Percentiles rank a stretch among this genome's conserved stretches.
Evolutionary conservation across 2,888 invertebrate species (phyloP).

Genomic region (Corbicula japonica): DNA sequence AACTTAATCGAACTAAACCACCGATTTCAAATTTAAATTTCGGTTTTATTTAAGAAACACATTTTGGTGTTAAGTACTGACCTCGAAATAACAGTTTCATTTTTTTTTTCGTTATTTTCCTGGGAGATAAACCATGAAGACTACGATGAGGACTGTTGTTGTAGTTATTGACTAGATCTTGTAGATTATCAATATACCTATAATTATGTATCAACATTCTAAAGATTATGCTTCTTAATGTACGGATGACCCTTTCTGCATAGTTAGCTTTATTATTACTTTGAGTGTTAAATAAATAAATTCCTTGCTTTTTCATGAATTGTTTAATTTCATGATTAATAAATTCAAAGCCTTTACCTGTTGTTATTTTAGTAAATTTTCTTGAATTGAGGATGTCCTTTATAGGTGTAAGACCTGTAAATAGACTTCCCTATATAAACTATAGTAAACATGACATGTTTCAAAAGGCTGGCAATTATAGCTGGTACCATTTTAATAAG

Average conservation of each 20-base stretch:
- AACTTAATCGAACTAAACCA: constrained; percentile 45
- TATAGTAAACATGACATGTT: too few species aligned
- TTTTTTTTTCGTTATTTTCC: constrained; percentile 30
- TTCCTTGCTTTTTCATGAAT: constrained; percentile 43
- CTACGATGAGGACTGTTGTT: constrained; percentile 44
- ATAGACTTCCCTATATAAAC: too few species aligned
- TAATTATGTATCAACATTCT: constrained; percentile 51
- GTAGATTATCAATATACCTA: constrained; percentile 53
- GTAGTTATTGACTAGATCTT: constrained; percentile 40
- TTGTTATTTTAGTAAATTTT: constrained; percentile 38
- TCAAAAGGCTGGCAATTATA: too few species aligned
- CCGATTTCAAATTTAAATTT: constrained; percentile 34
- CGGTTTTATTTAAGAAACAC: constrained; percentile 10
- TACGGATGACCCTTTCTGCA: constrained; percentile 45
- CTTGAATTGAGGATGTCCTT: constrained; percentile 36
- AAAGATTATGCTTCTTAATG: constrained; percentile 45
- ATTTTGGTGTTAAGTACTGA: constrained; percentile 44
- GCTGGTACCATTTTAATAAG: too few species aligned
- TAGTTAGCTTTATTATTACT: constrained; percentile 38
- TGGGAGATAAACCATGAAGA: constrained; percentile 33
- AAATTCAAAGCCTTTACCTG: constrained; percentile 49
- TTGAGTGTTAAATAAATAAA: constrained; percentile 50
- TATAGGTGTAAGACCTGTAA: constrained; percentile 40
- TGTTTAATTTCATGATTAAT: constrained; percentile 39
- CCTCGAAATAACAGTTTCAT: constrained; percentile 44